A percentile compares a stretch with the other conserved stretches of the same genome.
Evolutionary conservation across 1,140 invertebrate genomes (phyloP).

Genomic region (Diuraphis noxia): DNA sequence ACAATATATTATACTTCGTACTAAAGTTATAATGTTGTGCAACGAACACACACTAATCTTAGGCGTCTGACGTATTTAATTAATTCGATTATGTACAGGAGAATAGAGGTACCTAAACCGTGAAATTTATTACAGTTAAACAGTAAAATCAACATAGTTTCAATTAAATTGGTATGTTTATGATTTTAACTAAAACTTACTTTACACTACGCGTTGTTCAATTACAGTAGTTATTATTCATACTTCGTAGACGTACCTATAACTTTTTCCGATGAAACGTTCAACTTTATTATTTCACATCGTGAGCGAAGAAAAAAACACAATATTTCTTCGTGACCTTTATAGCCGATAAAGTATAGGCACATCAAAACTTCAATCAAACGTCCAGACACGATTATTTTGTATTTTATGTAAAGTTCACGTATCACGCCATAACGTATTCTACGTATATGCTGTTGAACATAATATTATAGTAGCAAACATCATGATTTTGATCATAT

Average conservation of each 20-base stretch:
- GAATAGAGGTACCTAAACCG: not conserved
- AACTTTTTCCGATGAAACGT: not conserved
- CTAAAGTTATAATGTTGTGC: not conserved
- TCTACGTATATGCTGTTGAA: not conserved
- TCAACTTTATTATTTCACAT: not conserved
- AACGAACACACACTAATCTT: not conserved
- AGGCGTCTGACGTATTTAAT: constrained; percentile 7
- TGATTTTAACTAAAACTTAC: not conserved
- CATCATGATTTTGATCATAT: no score
- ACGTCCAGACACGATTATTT: not conserved
- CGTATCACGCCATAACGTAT: not conserved
- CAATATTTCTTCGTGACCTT: not conserved
- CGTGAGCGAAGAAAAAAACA: not conserved
- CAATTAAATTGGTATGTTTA: constrained; percentile 15
- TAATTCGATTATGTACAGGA: constrained; percentile 3
- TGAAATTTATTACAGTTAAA: constrained; percentile 8
- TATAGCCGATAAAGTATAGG: not conserved
- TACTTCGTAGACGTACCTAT: not conserved
- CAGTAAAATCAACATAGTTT: constrained; percentile 13
- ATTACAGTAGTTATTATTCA: not conserved
- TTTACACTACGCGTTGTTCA: not conserved
- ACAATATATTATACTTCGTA: not conserved
- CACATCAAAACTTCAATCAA: not conserved
- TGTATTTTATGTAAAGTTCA: not conserved
- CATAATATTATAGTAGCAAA: no score